Percentiles rank a stretch among this genome's conserved stretches.
phyloP scores from a whole-genome alignment of 2,797 vertebrate genomes.

The Heteromormyrus szaboi region DNA sequence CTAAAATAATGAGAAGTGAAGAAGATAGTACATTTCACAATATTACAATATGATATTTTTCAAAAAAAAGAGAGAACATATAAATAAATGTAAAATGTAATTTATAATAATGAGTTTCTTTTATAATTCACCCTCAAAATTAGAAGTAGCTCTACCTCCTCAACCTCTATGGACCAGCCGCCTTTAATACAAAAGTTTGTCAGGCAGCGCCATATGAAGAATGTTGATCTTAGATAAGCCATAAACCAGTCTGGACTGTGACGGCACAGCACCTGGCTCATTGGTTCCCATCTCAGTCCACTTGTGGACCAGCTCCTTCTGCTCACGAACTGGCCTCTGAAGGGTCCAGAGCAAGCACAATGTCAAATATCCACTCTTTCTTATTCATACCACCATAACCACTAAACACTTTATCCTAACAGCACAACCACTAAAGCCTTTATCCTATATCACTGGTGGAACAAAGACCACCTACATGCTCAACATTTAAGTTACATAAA shows the following conservation, averaged over 20 bases:
- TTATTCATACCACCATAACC: not conserved
- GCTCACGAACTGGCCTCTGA: conserved; percentile 79
- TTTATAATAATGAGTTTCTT: not conserved
- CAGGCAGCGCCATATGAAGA: not conserved
- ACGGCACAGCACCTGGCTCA: conserved; percentile 75
- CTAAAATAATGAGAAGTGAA: not conserved
- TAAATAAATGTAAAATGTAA: not conserved
- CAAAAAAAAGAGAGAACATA: not conserved
- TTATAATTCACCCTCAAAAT: not conserved
- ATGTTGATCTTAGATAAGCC: not conserved
- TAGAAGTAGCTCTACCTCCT: not conserved
- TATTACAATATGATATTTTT: not conserved
- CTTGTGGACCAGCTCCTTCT: conserved; percentile 88
- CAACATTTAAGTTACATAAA: not conserved
- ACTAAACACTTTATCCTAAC: not conserved
- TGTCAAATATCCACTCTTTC: not conserved
- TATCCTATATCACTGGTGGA: not conserved
- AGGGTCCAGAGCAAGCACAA: not conserved
- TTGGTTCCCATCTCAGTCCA: conserved; percentile 99
- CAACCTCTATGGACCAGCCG: not conserved
- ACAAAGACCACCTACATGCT: not conserved
- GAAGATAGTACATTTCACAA: not conserved
- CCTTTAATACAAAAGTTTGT: not conserved
- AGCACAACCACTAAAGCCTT: not conserved
- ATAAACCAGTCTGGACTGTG: not conserved